Base-by-base conservation (phyloP, 2,888 invertebrate genomes). In the Volucella bombylans region DNA sequence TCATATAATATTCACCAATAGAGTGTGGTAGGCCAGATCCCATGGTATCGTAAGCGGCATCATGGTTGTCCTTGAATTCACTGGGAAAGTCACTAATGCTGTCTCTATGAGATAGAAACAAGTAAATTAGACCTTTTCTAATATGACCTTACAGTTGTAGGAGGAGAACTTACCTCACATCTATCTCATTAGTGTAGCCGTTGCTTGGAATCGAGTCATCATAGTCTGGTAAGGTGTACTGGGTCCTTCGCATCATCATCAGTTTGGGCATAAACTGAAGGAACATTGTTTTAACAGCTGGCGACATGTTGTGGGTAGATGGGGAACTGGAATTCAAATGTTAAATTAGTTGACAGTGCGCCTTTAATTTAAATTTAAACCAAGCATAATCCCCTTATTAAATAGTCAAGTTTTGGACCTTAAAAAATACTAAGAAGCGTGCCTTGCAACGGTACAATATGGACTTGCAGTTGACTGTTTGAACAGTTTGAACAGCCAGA, bases 291-390 rank as follows among this genome's bases (percentile, higher is more conserved):
- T 96, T 95, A 89, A 98, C 96, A 94, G 96, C 95, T 0, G 97
- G 96, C 0, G 98, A 96, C 97, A 98, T 97, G 88, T 96, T 96
- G 91, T 98, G 97, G 0, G 98, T 98, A 4, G 97, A 97, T 15
- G 98, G 97, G 0, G 97, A 97, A 91, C 97, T 97, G 90, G 4
- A 88, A 62, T 11, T 45, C 4, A 23, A 18, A 2, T 31, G 4
- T 31, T 6, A 31, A 31, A 31, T 31, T 31, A 31, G 31, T 31
- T 1, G 23, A 4, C 23, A 23, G 1, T 31, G 31, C 31, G 31
- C 31, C 4, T 31, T 6, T 31, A 6, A 31, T 31, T 31, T 6
- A 1, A 31, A 31, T 31, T 31, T 31, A 6, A 6, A 31, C 31
- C 6, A 31, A 31, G 6, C 31, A 0, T 31, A 6, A 31, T 4